A percentile compares a stretch with the other conserved stretches of the same genome.
phyloP scores from a whole-genome alignment of 2,113 vertebrate species.

The Pygoscelis adeliae region DNA sequence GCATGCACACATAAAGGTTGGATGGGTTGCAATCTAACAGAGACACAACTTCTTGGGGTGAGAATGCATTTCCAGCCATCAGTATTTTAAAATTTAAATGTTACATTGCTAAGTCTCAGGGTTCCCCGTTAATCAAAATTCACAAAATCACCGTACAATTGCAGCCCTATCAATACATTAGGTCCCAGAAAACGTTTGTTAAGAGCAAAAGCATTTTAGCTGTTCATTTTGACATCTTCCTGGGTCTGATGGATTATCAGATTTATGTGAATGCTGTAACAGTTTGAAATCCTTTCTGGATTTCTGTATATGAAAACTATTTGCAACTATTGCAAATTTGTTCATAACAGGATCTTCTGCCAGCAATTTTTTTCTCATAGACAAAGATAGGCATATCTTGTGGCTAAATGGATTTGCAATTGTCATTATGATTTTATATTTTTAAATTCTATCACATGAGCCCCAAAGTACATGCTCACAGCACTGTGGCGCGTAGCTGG shows the following conservation, averaged over 20 bases:
- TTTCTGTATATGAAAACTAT: not conserved
- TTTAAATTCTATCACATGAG: not conserved
- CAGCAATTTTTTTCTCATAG: not conserved
- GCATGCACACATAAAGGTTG: not conserved
- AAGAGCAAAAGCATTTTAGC: not conserved
- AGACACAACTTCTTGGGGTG: not conserved
- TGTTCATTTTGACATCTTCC: not conserved
- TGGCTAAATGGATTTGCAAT: not conserved
- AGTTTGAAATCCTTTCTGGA: not conserved
- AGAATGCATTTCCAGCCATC: not conserved
- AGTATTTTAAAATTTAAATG: not conserved
- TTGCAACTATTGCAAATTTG: not conserved
- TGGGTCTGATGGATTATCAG: not conserved
- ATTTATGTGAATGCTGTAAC: not conserved
- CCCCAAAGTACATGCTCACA: fast-evolving
- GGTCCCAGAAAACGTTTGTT: not conserved
- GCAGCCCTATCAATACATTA: not conserved
- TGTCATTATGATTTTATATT: too few relatives aligned
- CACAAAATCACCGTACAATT: not conserved
- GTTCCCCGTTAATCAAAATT: not conserved
- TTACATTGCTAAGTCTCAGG: not conserved
- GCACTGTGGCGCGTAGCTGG: fast-evolving
- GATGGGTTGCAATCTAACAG: not conserved
- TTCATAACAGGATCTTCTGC: not conserved
- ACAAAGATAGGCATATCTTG: not conserved